Conservation (phyloP, 2,797 vertebrate genomes). For the Eulemur albifrons region DNA sequence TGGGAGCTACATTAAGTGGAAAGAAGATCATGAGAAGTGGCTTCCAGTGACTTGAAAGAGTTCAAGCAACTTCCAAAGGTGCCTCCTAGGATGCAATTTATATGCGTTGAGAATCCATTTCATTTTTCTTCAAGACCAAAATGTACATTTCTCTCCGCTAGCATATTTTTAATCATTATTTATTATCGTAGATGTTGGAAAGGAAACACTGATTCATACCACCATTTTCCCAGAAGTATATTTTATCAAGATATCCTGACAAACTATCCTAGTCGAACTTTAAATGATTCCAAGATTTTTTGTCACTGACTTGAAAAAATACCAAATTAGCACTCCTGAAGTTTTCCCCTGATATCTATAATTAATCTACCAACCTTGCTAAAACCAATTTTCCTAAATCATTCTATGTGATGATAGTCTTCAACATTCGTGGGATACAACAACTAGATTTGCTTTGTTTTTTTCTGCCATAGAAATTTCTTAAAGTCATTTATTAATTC, state of each 20-base stretch:
- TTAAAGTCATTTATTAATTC: neutral
- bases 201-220: neutral
- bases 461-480: neutral
- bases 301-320: neutral
- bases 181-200: slow-evolving; percentile 25
- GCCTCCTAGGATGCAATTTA: neutral
- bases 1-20: neutral
- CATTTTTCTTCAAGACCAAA: slow-evolving; percentile 32
- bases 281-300: neutral
- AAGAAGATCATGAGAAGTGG: neutral
- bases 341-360: neutral
- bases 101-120: neutral
- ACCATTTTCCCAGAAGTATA: neutral
- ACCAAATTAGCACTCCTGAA: neutral
- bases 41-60: neutral
- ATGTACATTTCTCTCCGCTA: neutral
- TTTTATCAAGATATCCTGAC: neutral
- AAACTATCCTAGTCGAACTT: neutral
- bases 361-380: neutral
- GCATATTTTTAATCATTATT: slow-evolving; percentile 27
- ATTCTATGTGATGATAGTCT: neutral
- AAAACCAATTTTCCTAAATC: neutral
- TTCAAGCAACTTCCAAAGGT: neutral
- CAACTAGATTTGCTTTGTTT: neutral
- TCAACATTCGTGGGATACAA: neutral